phyloP scores from a whole-genome alignment of 2,797 vertebrate genomes.

The Pseudopleuronectes americanus region DNA sequence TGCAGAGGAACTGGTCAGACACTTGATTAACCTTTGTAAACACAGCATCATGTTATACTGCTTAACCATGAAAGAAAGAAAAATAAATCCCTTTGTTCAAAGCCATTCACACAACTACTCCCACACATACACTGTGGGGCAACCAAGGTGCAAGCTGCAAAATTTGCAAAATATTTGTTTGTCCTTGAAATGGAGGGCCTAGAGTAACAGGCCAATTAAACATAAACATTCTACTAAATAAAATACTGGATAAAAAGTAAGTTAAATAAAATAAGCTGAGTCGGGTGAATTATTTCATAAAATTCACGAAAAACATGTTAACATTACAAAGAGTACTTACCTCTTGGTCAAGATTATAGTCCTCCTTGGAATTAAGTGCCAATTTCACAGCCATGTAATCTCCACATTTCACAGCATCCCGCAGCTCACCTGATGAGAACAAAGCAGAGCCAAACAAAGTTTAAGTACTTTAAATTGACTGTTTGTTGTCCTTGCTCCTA shows the following conservation, averaged over 20 bases:
- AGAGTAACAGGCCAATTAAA: neutral
- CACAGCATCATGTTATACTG: neutral
- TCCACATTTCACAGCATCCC: conserved; percentile 96
- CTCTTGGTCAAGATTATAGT: conserved; percentile 98
- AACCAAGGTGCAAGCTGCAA: conserved; percentile 74
- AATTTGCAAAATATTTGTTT: conserved; percentile 7
- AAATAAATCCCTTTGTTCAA: neutral
- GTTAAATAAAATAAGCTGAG: neutral
- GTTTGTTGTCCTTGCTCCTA: too few relatives aligned
- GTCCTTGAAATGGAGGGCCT: neutral
- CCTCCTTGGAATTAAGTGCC: conserved; percentile 93
- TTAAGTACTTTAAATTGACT: too few relatives aligned
- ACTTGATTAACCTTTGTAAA: neutral
- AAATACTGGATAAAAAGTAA: too few relatives aligned
- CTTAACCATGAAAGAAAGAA: neutral
- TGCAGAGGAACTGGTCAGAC: neutral
- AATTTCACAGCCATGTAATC: conserved; percentile 95
- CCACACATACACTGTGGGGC: conserved; percentile 47
- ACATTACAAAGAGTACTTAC: conserved; percentile 69
- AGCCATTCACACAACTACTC: conserved; percentile 17
- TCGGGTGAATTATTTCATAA: neutral
- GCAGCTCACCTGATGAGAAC: conserved; percentile 84
- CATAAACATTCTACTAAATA: neutral
- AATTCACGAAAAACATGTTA: neutral
- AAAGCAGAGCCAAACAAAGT: conserved; percentile 1